These are phyloP conservation scores for Allacma fusca DNA, from an alignment of 2,888 invertebrate species.

Conservation along the genomic window DNA sequence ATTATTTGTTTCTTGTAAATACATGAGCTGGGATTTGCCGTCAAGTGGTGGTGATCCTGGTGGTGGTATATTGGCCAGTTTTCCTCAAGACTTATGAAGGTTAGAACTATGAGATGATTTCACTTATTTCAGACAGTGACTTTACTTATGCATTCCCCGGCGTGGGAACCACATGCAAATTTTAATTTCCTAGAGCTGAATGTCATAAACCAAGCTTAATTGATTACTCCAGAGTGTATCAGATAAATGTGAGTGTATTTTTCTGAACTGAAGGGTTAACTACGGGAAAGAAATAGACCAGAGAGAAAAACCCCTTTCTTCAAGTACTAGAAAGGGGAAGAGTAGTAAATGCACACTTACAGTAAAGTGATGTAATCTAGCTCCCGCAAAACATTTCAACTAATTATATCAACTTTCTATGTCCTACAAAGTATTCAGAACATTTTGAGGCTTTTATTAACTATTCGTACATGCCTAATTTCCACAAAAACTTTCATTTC, in stretches of 20 bases:
- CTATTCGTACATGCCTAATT: background rate
- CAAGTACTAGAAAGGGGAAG: background rate
- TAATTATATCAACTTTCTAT: background rate
- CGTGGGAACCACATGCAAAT: background rate
- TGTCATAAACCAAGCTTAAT: background rate
- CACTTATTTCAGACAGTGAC: too few relatives aligned
- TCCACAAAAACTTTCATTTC: background rate
- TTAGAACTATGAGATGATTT: too few relatives aligned
- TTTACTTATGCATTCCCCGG: background rate
- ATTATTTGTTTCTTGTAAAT: slow-evolving; percentile 9
- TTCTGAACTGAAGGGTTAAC: background rate
- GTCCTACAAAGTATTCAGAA: background rate
- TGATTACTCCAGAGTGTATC: background rate
- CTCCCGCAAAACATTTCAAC: background rate
- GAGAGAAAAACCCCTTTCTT: background rate
- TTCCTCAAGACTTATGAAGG: too few relatives aligned
- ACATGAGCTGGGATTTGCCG: slow-evolving; percentile 6
- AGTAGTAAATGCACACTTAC: background rate
- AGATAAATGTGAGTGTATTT: background rate
- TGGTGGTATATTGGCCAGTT: background rate
- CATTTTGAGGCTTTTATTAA: background rate
- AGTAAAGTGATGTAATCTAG: background rate
- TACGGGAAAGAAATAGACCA: too few relatives aligned
- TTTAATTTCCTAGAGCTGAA: background rate
- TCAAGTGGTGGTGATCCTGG: background rate